phyloP scores from a whole-genome alignment of 1,140 invertebrate species.

The Apis laboriosa region DNA sequence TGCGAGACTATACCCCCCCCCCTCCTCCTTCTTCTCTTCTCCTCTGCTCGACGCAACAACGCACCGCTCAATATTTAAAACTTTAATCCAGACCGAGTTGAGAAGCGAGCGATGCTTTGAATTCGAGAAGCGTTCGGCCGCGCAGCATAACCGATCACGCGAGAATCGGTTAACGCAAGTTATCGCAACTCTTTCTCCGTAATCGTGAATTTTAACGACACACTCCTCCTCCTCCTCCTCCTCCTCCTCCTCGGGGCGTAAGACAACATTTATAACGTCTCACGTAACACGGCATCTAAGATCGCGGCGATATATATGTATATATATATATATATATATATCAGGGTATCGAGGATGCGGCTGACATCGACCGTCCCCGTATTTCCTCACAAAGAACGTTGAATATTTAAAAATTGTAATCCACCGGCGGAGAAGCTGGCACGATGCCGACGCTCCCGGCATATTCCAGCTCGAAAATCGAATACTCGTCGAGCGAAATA shows the following conservation, averaged over 20 bases:
- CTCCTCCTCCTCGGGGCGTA: too few species aligned
- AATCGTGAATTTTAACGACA: neutral
- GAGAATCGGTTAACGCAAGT: neutral
- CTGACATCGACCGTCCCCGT: slow-evolving; percentile 26
- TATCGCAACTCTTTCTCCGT: neutral
- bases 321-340: neutral
- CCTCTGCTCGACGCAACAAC: slow-evolving; percentile 19
- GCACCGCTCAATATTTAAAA: slow-evolving; percentile 47
- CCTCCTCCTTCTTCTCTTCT: too few species aligned
- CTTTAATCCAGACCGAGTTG: slow-evolving; percentile 31
- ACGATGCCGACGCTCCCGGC: slow-evolving; percentile 13
- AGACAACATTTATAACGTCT: neutral
- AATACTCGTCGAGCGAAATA: neutral
- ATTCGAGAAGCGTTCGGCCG: neutral
- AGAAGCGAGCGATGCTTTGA: neutral
- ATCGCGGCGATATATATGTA: neutral
- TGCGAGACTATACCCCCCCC: too few species aligned
- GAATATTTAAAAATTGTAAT: slow-evolving; percentile 55
- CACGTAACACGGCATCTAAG: neutral
- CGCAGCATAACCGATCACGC: neutral
- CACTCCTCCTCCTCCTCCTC: too few species aligned
- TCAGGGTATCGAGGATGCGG: slow-evolving; percentile 18
- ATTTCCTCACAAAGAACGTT: slow-evolving; percentile 25
- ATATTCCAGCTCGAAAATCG: slow-evolving; percentile 20
- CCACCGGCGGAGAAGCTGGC: slow-evolving; percentile 16